Evolutionary conservation across 2,797 vertebrate genomes (phyloP).

Genomic region (Uromys caudimaculatus): DNA sequence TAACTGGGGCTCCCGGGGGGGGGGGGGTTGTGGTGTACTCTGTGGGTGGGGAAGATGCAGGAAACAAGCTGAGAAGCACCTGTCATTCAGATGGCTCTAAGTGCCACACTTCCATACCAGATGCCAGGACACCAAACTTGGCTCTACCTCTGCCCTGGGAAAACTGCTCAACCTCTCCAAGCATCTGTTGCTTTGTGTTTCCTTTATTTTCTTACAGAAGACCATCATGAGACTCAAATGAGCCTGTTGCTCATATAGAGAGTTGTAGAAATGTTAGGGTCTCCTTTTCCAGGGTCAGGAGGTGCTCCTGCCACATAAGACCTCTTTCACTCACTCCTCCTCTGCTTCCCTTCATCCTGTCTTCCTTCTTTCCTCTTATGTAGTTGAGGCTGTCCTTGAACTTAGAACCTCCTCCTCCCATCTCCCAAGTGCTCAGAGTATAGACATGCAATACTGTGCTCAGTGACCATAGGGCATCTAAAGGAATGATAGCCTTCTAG

Average conservation of each 20-base stretch:
- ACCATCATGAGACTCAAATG: neutral
- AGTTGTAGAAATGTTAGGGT: neutral
- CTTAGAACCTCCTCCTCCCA: neutral
- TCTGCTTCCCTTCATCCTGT: neutral
- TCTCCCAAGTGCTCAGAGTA: neutral
- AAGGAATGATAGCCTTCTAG: neutral
- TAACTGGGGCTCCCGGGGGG: neutral
- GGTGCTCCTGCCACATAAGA: neutral
- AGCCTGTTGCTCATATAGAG: neutral
- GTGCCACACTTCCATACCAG: neutral
- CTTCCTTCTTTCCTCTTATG: neutral
- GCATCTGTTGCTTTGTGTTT: neutral
- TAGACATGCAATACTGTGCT: no score
- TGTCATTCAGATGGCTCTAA: neutral
- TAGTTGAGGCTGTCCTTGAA: neutral
- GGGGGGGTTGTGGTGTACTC: neutral
- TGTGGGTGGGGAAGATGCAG: neutral
- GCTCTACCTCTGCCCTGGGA: neutral
- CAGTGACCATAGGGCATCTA: neutral
- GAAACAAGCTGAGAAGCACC: neutral
- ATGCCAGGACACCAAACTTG: neutral
- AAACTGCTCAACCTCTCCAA: neutral
- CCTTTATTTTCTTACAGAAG: constrained; percentile 1
- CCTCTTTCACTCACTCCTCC: neutral
- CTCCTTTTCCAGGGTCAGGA: neutral